Conservation (phyloP, 1,140 invertebrate species). For the Hetaerina americana region DNA sequence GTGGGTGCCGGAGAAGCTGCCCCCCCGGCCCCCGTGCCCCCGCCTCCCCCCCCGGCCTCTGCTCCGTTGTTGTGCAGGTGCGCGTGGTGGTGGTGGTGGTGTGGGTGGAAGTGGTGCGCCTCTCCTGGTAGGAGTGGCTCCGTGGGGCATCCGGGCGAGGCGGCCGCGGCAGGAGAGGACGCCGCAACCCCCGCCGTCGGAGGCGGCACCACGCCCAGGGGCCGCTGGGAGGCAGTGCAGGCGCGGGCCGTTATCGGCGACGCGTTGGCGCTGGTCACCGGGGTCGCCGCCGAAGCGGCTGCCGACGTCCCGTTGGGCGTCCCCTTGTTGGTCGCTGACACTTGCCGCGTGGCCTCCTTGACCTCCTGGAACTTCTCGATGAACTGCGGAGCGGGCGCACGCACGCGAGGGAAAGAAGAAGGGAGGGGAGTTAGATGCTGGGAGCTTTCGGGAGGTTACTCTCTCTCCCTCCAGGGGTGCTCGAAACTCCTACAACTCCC, state of each 20-base stretch:
- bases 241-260: constrained; percentile 62
- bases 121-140: neutral
- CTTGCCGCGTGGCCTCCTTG: constrained; percentile 78
- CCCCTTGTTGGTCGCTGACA: constrained; percentile 39
- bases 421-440: neutral
- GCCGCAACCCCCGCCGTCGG: constrained; percentile 23
- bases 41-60: constrained; percentile 34
- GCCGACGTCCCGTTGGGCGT: constrained; percentile 51
- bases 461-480: neutral
- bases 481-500: neutral
- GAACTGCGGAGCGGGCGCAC: constrained; percentile 50
- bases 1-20: constrained; percentile 10
- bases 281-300: constrained; percentile 47
- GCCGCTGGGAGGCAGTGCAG: constrained; percentile 29
- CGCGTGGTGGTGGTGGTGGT: neutral
- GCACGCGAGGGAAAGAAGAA: neutral
- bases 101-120: constrained; percentile 1
- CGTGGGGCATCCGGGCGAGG: constrained; percentile 31
- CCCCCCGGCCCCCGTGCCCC: constrained; percentile 17
- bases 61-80: constrained; percentile 11
- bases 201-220: constrained; percentile 4
- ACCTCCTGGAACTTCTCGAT: constrained; percentile 98
- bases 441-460: neutral
- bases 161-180: constrained; percentile 31
- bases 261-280: constrained; percentile 70